phyloP scores from a whole-genome alignment of 37 sponge, comb jelly and placozoan genomes.

The Crambe crambe region DNA sequence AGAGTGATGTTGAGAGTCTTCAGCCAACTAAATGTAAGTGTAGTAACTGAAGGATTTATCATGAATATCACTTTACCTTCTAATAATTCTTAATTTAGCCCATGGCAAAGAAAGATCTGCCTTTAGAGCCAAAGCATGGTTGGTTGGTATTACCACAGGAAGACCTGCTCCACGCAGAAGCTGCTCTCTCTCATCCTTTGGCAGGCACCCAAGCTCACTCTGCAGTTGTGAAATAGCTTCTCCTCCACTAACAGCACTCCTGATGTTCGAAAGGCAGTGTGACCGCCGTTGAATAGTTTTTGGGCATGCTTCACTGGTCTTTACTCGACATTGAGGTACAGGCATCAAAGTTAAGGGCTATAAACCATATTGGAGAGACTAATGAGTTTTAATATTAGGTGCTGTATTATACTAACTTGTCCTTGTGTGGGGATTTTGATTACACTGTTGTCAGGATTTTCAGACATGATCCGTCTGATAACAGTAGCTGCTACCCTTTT shows the following conservation, averaged over 20 bases:
- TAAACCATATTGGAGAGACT: neutral
- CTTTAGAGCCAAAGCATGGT: conserved; percentile 36
- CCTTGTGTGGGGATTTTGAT: neutral
- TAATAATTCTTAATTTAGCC: conserved; percentile 26
- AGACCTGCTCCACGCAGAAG: neutral
- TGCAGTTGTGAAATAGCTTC: neutral
- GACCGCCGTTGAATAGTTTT: neutral
- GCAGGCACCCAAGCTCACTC: neutral
- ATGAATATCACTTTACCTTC: conserved; percentile 8
- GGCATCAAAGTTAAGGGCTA: conserved; percentile 17
- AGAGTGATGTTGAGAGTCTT: conserved; percentile 9
- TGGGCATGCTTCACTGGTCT: neutral
- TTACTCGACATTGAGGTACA: neutral
- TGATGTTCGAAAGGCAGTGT: neutral
- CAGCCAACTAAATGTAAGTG: conserved; percentile 25
- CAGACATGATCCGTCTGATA: neutral
- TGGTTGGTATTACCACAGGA: conserved; percentile 18
- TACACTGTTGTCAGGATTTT: neutral
- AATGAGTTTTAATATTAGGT: neutral
- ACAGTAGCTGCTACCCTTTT: neutral
- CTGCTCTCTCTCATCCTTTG: neutral
- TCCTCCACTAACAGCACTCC: neutral
- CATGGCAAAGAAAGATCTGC: conserved; percentile 34
- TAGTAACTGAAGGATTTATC: neutral
- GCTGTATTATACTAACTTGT: neutral